Percentiles rank a stretch among this genome's conserved stretches.
Conservation (phyloP, 2,113 vertebrate species). For the Ceratotherium simum region DNA sequence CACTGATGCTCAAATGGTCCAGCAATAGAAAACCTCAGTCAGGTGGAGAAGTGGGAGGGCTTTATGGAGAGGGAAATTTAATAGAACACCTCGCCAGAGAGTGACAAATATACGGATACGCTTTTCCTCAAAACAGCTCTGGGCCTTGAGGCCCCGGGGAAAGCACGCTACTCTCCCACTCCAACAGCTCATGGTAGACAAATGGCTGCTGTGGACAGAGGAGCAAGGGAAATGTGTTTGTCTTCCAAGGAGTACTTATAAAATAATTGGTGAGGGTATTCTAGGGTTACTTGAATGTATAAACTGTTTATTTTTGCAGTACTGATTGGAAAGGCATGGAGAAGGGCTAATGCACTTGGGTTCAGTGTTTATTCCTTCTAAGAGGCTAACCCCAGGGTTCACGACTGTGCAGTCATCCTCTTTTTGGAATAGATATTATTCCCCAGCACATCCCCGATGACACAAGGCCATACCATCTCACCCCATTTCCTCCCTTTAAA, state of each 20-base stretch:
- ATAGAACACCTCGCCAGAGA: not conserved
- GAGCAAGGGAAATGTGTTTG: constrained; percentile 21
- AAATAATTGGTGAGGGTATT: constrained; percentile 70
- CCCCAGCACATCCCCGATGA: not conserved
- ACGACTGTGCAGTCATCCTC: constrained; percentile 3
- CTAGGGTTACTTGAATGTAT: constrained; percentile 69
- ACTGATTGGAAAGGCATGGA: constrained; percentile 64
- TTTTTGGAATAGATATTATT: constrained; percentile 40
- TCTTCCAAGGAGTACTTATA: constrained; percentile 68
- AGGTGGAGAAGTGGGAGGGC: not conserved
- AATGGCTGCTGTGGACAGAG: not conserved
- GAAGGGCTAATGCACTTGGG: constrained; percentile 72
- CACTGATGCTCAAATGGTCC: not conserved
- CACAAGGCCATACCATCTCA: constrained; percentile 18
- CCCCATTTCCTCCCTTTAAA: not conserved
- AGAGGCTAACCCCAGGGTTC: constrained; percentile 35
- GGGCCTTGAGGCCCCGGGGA: not conserved
- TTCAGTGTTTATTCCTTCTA: constrained; percentile 63
- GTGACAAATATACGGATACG: not conserved
- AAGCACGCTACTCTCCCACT: not conserved
- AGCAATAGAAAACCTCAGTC: not conserved
- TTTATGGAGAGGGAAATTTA: not conserved
- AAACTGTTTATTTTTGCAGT: constrained; percentile 79
- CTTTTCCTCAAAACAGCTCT: not conserved
- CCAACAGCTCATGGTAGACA: not conserved